Base-by-base conservation (phyloP, 2,888 invertebrate species). In the Hypercompe scribonia region DNA sequence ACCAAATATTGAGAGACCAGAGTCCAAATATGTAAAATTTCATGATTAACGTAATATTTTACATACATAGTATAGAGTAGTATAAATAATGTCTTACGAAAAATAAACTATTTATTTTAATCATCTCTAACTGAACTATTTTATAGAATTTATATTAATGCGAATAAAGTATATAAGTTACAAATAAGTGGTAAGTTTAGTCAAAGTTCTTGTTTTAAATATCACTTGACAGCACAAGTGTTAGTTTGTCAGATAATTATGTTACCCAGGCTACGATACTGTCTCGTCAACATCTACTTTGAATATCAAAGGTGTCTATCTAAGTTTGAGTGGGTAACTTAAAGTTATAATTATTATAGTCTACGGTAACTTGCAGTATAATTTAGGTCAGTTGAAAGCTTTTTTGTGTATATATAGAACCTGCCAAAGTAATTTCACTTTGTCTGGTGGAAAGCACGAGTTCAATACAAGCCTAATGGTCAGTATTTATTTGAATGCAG, bases 201-300 rank as follows among this genome's bases (percentile, higher is more conserved):
- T 31, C 4, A 31, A 61, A 31, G 15, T 61, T 18, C 5, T 15
- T 28, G 58, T 58, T 28, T 58, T 28, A n/a, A 58, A 58, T 28
- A 3, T 5, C 15, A 58, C 28, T 28, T 28, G 58, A 58, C 28
- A 31, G 13, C n/a, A 58, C 15, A 31, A 61, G 28, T 61, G 61
- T 18, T 15, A 18, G 61, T 61, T 31, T 61, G 61, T 31, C 61
- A 31, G 61, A 61, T 61, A 61, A 61, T 61, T 61, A 28, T 18
- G 61, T 15, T 61, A 61, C 61, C 31, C 18, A 31, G 31, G 18
- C 31, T 28, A 15, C 61, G 31, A 61, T 61, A 61, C 61, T 31
- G 61, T 61, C 61, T 61, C 61, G 61, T 31, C 61, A 61, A 61
- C 61, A 31, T 61, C 61, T 61, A 61, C 18, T 61, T 61, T 61